These are phyloP conservation scores for Ischnura elegans DNA, from an alignment of 2,888 invertebrate genomes.

Conservation along the genomic window DNA sequence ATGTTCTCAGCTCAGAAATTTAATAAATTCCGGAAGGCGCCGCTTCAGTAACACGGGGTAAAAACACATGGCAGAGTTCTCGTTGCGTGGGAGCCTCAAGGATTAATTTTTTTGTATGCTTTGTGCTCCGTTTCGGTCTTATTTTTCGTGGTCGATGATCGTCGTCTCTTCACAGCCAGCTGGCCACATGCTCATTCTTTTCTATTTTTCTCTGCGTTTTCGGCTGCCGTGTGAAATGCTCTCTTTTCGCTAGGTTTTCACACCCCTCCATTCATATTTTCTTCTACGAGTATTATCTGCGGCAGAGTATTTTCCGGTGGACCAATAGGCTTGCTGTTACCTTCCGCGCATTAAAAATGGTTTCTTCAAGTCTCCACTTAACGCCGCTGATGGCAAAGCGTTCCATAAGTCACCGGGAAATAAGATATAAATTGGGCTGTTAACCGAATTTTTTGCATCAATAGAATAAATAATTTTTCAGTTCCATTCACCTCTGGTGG, in stretches of 20 bases:
- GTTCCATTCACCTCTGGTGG: too few relatives aligned
- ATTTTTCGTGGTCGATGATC: not conserved
- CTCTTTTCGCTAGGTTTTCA: not conserved
- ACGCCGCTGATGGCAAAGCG: too few relatives aligned
- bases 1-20: not conserved
- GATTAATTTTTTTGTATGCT: not conserved
- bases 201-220: not conserved
- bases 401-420: too few relatives aligned
- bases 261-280: not conserved
- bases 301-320: too few relatives aligned
- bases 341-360: too few relatives aligned
- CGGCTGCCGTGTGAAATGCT: not conserved
- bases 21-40: constrained; percentile 31
- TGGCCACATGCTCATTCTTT: not conserved
- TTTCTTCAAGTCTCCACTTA: too few relatives aligned
- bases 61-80: not conserved
- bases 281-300: too few relatives aligned
- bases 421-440: too few relatives aligned
- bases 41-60: not conserved
- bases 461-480: too few relatives aligned
- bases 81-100: not conserved
- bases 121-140: too few relatives aligned
- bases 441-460: too few relatives aligned
- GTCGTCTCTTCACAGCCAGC: not conserved
- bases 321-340: too few relatives aligned